Evolutionary conservation across 2,797 vertebrate species (phyloP), one percentile per base, ranked within the genome.

Genomic region (Holocentrus rufus): DNA sequence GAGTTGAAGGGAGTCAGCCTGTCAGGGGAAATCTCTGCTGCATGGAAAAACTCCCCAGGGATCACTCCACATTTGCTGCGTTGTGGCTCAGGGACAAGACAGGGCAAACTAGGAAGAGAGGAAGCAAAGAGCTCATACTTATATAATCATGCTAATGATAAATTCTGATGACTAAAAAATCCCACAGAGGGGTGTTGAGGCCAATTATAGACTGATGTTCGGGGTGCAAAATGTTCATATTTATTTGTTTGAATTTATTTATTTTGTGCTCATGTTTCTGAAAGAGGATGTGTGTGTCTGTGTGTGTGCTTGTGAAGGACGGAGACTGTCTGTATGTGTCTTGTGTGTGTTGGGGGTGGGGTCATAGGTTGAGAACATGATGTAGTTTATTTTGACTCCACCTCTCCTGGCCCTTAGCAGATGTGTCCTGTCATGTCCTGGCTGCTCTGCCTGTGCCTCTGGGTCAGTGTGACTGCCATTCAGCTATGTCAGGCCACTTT

Each of bases 341-440:
- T 34, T 9, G 25, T 36, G 39, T 42, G 17, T 18, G 23, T 10
- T 59, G 25, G 23, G 5, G 39, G 25, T 61, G 39, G 73, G 82
- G 85, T 81, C 77, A 80, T 4, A 72, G 69, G 74, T 85, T 47
- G 58, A 46, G 69, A 82, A 63, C 72, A 75, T 54, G 58, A 76
- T 81, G 81, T 79, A 30, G 76, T 84, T 65, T 74, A 49, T 42
- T 53, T 69, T 87, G 80, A 89, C 81, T 79, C 58, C 72, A 78
- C 82, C 70, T 86, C 79, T 87, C 65, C 74, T 20, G 74, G 70
- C 86, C 73, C 69, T 65, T 23, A 90, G 86, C 91, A 94, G 94
- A 94, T 92, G 93, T 90, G 93, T 93, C 96, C 96, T 95, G 96
- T 96, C 93, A 99, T 98, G 97, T 97, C 97, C 94, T 98, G 97